Evolutionary conservation across 2,888 invertebrate species (phyloP).

Genomic region (Blastobasis adustella): DNA sequence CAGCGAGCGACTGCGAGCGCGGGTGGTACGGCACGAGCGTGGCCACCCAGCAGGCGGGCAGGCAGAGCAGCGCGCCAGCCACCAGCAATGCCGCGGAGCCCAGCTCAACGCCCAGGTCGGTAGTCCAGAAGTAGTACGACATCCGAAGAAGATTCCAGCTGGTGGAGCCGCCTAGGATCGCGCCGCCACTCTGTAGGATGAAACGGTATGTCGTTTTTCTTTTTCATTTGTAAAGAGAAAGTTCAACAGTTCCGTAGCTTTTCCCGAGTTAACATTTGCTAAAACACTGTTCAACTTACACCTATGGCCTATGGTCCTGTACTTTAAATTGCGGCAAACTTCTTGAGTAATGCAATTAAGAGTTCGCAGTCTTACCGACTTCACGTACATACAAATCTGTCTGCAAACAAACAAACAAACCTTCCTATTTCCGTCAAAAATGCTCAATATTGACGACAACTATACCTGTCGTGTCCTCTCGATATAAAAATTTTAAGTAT

Average conservation of each 20-base stretch:
- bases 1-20: slow-evolving; percentile 37
- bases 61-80: slow-evolving; percentile 50
- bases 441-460: too few relatives aligned
- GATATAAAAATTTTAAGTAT: too few relatives aligned
- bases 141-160: slow-evolving; percentile 54
- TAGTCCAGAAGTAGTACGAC: slow-evolving; percentile 64
- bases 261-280: too few relatives aligned
- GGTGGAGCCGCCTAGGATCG: slow-evolving; percentile 49
- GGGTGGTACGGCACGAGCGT: slow-evolving; percentile 54
- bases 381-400: too few relatives aligned
- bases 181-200: slow-evolving; percentile 48
- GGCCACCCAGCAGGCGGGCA: slow-evolving; percentile 61
- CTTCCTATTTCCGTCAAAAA: too few relatives aligned
- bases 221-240: background rate
- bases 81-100: slow-evolving; percentile 42
- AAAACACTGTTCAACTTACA: too few relatives aligned
- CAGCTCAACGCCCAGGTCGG: slow-evolving; percentile 56
- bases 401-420: too few relatives aligned
- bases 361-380: too few relatives aligned
- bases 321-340: too few relatives aligned
- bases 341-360: too few relatives aligned
- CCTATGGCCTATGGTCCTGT: too few relatives aligned
- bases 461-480: too few relatives aligned
- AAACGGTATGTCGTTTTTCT: background rate
- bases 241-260: background rate